These are phyloP conservation scores for Crenuchus spilurus DNA, from an alignment of 2,797 vertebrate genomes.

Conservation along the genomic window DNA sequence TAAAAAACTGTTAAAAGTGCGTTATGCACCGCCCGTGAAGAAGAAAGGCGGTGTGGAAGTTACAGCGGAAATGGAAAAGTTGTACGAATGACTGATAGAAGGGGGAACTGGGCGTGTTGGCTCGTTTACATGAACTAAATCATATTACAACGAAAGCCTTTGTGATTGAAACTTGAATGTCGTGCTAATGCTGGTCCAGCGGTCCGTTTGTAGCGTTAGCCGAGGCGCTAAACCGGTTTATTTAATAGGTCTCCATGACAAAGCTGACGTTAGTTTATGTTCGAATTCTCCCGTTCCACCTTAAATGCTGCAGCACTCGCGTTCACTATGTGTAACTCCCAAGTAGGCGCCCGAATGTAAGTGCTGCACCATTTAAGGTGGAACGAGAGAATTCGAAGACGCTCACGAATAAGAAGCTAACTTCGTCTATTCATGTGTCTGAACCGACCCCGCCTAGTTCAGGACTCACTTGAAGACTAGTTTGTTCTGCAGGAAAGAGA, in stretches of 20 bases:
- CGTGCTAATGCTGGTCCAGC: no score
- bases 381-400: no score
- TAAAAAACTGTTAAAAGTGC: no score
- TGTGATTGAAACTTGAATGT: background rate
- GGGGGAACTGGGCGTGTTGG: slow-evolving; percentile 32
- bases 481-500: slow-evolving; percentile 24
- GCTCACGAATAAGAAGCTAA: no score
- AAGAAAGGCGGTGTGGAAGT: no score
- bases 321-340: no score
- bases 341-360: no score
- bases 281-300: no score
- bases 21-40: no score
- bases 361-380: no score
- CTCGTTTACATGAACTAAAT: background rate
- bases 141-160: background rate
- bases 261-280: no score
- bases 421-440: slow-evolving; percentile 52
- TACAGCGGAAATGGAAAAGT: slow-evolving; percentile 70
- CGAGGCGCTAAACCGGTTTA: slow-evolving; percentile 1
- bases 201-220: background rate
- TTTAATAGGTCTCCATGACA: slow-evolving; percentile 28
- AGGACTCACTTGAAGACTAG: slow-evolving; percentile 38
- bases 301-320: no score
- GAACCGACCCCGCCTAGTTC: slow-evolving; percentile 67
- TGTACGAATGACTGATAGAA: slow-evolving; percentile 53